Conservation (phyloP, 2,888 invertebrate genomes). For the Graphium colonna region DNA sequence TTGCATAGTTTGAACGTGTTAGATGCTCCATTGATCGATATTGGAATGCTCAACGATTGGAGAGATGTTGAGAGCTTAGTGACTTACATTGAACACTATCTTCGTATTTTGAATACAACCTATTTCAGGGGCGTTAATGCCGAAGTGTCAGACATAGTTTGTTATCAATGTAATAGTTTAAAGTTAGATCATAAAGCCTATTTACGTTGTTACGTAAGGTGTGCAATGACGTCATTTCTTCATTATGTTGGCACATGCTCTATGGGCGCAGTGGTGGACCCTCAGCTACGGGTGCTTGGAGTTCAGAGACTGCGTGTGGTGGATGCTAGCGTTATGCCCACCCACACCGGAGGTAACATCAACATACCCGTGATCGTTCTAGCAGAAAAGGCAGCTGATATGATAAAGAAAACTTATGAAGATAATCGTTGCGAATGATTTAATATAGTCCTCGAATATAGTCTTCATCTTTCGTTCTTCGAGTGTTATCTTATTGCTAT, state of each 20-base stretch:
- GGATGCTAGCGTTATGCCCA: constrained; percentile 66
- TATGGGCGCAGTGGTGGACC: constrained; percentile 87
- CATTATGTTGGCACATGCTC: constrained; percentile 85
- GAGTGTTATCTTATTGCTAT: no score
- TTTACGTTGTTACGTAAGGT: constrained; percentile 45
- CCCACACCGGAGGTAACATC: constrained; percentile 74
- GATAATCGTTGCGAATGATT: no score
- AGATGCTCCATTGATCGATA: constrained; percentile 39
- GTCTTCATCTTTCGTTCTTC: no score
- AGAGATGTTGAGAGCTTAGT: constrained; percentile 40
- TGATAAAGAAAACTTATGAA: no score
- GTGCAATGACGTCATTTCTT: constrained; percentile 81
- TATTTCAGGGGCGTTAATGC: constrained; percentile 37
- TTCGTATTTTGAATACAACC: constrained; percentile 38
- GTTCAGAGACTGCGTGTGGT: constrained; percentile 37
- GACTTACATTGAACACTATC: constrained; percentile 37
- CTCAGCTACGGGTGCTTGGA: constrained; percentile 56
- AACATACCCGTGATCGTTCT: no score
- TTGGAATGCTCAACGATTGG: constrained; percentile 35
- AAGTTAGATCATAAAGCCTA: constrained; percentile 36
- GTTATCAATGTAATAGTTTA: constrained; percentile 34
- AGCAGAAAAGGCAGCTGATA: no score
- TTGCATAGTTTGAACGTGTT: constrained; percentile 40
- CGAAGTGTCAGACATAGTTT: constrained; percentile 32
- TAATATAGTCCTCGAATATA: no score